Evolutionary conservation across 2,888 invertebrate genomes (phyloP).

Genomic region (Ichneumon xanthorius): DNA sequence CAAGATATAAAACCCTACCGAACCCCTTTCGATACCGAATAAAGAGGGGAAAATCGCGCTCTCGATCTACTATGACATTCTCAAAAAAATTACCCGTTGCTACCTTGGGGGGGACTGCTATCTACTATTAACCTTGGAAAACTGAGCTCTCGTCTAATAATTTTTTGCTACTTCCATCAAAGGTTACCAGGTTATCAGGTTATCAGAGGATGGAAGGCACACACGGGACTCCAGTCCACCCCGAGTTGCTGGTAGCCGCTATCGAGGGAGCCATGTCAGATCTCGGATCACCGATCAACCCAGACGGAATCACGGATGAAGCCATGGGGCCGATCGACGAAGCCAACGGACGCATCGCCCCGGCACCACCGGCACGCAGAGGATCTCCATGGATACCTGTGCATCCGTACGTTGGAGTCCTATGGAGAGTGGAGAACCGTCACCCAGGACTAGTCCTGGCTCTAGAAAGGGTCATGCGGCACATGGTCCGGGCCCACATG

Average conservation of each 20-base stretch:
- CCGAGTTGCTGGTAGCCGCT: background rate
- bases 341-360: too few species aligned
- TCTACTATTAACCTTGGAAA: background rate
- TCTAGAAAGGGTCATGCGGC: background rate
- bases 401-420: background rate
- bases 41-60: background rate
- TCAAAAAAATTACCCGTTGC: background rate
- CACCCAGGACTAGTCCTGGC: background rate
- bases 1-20: conserved; percentile 19
- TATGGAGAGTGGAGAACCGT: background rate
- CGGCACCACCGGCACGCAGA: too few species aligned
- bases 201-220: background rate
- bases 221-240: background rate
- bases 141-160: too few species aligned
- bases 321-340: too few species aligned
- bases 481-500: background rate
- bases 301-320: background rate
- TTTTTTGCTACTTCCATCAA: too few species aligned
- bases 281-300: background rate
- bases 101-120: background rate
- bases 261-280: background rate
- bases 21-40: background rate
- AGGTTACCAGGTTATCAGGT: too few species aligned
- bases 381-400: background rate
- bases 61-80: background rate